These are phyloP conservation scores for Indri indri DNA, from an alignment of 2,113 vertebrate genomes.

Conservation along the genomic window DNA sequence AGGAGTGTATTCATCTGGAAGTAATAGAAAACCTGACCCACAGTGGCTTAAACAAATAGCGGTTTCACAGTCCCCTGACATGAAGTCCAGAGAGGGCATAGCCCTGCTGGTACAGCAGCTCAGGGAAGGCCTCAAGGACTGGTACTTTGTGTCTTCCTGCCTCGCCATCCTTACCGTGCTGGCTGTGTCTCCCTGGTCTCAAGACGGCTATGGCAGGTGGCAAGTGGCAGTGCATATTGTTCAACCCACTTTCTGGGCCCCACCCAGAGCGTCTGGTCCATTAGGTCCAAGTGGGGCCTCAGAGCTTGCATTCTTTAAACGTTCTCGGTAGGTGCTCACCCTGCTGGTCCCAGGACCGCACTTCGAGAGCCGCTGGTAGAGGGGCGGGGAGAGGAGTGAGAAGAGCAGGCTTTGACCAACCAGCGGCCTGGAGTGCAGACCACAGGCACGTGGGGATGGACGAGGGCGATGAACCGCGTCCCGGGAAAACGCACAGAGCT, in stretches of 20 bases:
- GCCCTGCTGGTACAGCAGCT: rapidly evolving
- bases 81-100: neutral
- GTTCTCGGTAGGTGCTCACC: neutral
- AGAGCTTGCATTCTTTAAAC: neutral
- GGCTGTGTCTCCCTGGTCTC: neutral
- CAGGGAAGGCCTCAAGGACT: neutral
- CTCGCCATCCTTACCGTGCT: rapidly evolving
- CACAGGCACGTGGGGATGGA: rapidly evolving
- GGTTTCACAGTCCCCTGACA: neutral
- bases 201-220: neutral
- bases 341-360: neutral
- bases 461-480: rapidly evolving
- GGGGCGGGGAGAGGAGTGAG: neutral
- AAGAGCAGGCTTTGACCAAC: neutral
- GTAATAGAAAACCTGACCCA: neutral
- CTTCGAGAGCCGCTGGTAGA: neutral
- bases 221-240: neutral
- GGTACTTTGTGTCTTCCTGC: neutral
- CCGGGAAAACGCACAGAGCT: neutral
- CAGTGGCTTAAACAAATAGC: neutral
- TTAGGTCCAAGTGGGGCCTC: neutral
- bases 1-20: neutral
- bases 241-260: neutral
- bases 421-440: neutral
- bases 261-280: neutral